Percentiles rank a stretch among this genome's conserved stretches.
Evolutionary conservation across 2,113 vertebrate genomes (phyloP).

Genomic region (Marmota flaviventris): DNA sequence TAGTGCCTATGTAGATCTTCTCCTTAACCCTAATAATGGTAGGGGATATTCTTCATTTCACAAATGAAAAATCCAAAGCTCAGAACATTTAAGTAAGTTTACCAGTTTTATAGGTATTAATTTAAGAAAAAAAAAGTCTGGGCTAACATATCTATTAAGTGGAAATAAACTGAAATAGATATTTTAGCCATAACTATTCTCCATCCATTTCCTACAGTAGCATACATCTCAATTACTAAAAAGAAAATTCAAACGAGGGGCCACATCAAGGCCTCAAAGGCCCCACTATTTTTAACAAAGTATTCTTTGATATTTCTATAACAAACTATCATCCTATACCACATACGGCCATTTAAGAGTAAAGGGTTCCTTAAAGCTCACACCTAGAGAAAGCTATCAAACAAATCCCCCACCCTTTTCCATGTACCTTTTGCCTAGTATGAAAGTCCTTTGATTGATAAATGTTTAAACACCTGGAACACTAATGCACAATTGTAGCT

Average conservation of each 20-base stretch:
- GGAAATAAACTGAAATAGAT: not conserved
- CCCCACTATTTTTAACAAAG: not conserved
- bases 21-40: not conserved
- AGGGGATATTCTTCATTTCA: not conserved
- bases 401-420: accelerated
- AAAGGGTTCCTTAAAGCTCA: not conserved
- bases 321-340: not conserved
- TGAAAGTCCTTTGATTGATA: not conserved
- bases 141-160: not conserved
- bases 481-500: not conserved
- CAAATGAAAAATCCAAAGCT: not conserved
- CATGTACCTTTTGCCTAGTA: not conserved
- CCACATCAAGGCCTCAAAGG: not conserved
- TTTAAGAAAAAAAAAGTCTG: not conserved
- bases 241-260: not conserved
- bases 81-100: not conserved
- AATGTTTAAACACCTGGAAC: not conserved
- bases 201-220: not conserved
- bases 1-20: not conserved
- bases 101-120: not conserved
- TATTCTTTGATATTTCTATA: not conserved
- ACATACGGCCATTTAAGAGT: not conserved
- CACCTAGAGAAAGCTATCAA: not conserved
- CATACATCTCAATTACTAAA: not conserved
- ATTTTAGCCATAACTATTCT: not conserved